Percentiles rank a stretch among this genome's conserved stretches.
Conservation (phyloP, 2,888 invertebrate genomes). For the Chloromyia formosa region DNA sequence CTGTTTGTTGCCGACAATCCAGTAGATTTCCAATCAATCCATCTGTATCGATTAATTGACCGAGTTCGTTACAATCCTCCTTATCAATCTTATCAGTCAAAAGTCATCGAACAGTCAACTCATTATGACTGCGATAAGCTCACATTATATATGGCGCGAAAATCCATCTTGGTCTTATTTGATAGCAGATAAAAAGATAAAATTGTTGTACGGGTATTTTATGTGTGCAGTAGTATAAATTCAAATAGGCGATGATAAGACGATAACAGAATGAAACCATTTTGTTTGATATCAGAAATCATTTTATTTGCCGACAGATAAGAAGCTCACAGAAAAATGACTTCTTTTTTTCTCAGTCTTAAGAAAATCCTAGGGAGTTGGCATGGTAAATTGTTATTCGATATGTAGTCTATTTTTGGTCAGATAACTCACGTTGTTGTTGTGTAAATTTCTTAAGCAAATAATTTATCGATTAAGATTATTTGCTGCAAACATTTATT, state of each 20-base stretch:
- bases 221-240: too few species aligned
- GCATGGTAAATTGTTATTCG: too few species aligned
- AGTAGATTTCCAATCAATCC: too few species aligned
- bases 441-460: too few species aligned
- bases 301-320: conserved; percentile 24
- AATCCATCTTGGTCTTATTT: conserved; percentile 31
- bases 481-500: too few species aligned
- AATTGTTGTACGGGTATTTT: background rate
- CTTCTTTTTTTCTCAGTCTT: background rate
- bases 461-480: too few species aligned
- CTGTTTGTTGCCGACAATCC: too few species aligned
- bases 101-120: conserved; percentile 23
- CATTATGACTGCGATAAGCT: conserved; percentile 23
- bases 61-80: background rate
- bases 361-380: conserved; percentile 2
- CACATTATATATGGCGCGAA: conserved; percentile 23
- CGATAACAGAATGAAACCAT: conserved; percentile 13
- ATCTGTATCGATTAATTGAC: background rate
- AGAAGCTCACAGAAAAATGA: background rate
- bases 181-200: conserved; percentile 9
- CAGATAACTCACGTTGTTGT: too few species aligned
- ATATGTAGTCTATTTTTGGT: too few species aligned
- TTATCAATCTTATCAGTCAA: conserved; percentile 34
- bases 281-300: conserved; percentile 16
- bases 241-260: background rate